Base-by-base conservation (phyloP, 2,888 invertebrate genomes). In the Nesidiocoris tenuis region DNA sequence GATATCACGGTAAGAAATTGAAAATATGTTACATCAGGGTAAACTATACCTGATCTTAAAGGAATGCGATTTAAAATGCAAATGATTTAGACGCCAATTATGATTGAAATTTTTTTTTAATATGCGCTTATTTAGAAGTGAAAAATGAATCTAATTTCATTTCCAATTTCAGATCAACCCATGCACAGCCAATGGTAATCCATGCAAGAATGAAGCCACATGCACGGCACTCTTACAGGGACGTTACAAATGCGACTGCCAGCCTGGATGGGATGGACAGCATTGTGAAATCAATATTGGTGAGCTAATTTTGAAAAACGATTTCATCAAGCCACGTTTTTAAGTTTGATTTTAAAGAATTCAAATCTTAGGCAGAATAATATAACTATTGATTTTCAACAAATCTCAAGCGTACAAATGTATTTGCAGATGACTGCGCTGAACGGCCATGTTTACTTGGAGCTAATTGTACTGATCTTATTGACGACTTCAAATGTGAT, bases 241-340 rank as follows among this genome's bases (percentile, higher is more conserved):
- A 12, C 87, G 96, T 80, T 97, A 92, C 84, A 92, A 93, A 83
- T 99, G 99, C 83, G 94, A 96, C 83, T 99, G 99, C 83, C 86
- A 94, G 72, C 92, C 95, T 19, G 99, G 99, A 57, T 99, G 98
- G 98, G 95, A 96, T 83, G 99, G 99, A 77, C 92, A 94, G 81
- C 91, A 92, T 77, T 99, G 99, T 83, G 95, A 96, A 83, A 88
- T 87, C n/a, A 95, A 96, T 82, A 93, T 82, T 61, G 83, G 82
- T 82, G 78, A 72, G 72, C 18, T 19, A n/a, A n/a, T n/a, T n/a
- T n/a, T n/a, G n/a, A n/a, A n/a, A n/a, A n/a, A n/a, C n/a, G n/a
- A n/a, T n/a, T n/a, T n/a, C n/a, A n/a, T n/a, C n/a, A n/a, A n/a
- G n/a, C n/a, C n/a, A n/a, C n/a, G n/a, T n/a, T n/a, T n/a, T n/a